Conservation (phyloP, 2,113 vertebrate genomes). For the Laticauda colubrina region DNA sequence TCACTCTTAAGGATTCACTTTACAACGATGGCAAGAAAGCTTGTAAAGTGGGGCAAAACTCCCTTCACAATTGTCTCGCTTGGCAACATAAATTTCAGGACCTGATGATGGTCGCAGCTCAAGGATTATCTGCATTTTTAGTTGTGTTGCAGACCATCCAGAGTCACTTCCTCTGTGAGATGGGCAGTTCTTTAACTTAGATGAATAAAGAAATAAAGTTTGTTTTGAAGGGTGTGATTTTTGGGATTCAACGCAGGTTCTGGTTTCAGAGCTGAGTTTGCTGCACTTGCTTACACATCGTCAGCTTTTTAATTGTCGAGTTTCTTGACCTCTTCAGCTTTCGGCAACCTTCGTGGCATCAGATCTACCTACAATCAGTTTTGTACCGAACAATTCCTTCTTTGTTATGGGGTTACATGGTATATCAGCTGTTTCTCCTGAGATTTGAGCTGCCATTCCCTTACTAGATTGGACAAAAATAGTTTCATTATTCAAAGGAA, state of each 20-base stretch:
- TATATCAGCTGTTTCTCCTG: background rate
- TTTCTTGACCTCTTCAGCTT: background rate
- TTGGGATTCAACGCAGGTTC: background rate
- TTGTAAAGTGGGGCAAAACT: too few relatives aligned
- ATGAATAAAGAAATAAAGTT: background rate
- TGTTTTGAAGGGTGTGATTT: background rate
- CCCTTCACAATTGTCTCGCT: too few relatives aligned
- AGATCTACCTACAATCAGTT: background rate
- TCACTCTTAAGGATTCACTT: too few relatives aligned
- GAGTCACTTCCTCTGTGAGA: too few relatives aligned
- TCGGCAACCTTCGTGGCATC: background rate
- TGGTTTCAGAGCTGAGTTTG: background rate
- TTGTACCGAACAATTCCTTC: too few relatives aligned
- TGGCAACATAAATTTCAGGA: too few relatives aligned
- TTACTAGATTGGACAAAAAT: background rate
- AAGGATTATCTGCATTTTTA: too few relatives aligned
- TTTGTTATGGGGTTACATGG: background rate
- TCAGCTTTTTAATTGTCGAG: background rate
- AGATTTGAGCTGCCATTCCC: background rate
- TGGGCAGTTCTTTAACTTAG: too few relatives aligned
- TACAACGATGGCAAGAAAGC: too few relatives aligned
- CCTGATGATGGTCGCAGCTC: too few relatives aligned
- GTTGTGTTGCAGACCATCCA: too few relatives aligned
- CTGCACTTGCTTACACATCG: background rate
- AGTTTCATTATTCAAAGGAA: background rate